Conservation (phyloP, 53 echinoderm and acorn worm species). For the Henricia sp. region DNA sequence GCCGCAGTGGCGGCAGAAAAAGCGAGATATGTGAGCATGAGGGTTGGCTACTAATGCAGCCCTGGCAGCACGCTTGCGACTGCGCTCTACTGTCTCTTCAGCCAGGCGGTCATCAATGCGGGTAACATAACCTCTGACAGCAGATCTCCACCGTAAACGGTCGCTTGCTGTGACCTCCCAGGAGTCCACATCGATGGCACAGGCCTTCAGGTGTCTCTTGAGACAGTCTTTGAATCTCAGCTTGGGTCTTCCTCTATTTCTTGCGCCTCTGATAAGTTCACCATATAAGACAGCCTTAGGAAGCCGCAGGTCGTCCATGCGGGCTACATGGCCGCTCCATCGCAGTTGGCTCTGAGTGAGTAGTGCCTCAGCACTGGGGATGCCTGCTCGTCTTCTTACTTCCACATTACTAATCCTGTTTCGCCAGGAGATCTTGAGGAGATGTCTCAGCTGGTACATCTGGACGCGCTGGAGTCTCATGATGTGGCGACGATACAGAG, state of each 20-base stretch:
- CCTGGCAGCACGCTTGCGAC: neutral
- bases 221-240: too few species aligned
- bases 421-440: neutral
- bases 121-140: neutral
- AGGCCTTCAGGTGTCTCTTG: too few species aligned
- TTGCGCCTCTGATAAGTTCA: too few species aligned
- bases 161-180: neutral
- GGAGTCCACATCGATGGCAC: neutral
- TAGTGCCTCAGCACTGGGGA: neutral
- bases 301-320: neutral
- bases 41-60: neutral
- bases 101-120: neutral
- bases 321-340: neutral
- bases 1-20: constrained; percentile 1
- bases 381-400: neutral
- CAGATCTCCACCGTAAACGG: neutral
- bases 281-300: too few species aligned
- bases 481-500: neutral
- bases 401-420: neutral
- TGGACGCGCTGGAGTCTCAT: neutral
- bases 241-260: too few species aligned
- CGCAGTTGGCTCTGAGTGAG: neutral
- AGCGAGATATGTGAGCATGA: too few species aligned
- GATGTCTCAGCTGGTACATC: neutral
- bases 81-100: neutral